phyloP scores from a whole-genome alignment of 2,888 invertebrate species.

The Sphecodes monilicornis region DNA sequence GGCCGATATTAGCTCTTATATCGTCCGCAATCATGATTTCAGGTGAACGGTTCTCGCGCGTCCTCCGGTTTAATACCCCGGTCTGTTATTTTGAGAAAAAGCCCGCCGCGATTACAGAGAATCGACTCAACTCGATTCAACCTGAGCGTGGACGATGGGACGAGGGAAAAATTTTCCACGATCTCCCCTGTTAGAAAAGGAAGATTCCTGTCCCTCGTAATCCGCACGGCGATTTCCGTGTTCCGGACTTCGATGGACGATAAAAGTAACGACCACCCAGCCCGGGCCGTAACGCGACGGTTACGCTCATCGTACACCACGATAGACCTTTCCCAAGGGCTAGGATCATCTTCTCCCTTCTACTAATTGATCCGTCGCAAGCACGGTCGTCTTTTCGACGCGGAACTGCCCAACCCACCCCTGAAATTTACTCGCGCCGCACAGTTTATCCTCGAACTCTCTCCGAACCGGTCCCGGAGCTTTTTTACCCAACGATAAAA shows the following conservation, averaged over 20 bases:
- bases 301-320: slow-evolving; percentile 48
- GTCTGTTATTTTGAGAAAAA: slow-evolving; percentile 16
- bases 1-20: not conserved
- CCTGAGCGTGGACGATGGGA: not conserved
- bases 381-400: slow-evolving; percentile 49
- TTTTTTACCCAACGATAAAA: not conserved
- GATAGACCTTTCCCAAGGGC: slow-evolving; percentile 23
- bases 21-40: not conserved
- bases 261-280: slow-evolving; percentile 67
- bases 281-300: slow-evolving; percentile 58
- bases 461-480: not conserved
- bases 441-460: slow-evolving; percentile 38
- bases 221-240: slow-evolving; percentile 60
- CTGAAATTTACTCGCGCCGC: slow-evolving; percentile 59
- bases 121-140: not conserved
- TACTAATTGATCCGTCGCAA: slow-evolving; percentile 65
- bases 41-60: not conserved
- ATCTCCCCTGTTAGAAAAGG: slow-evolving; percentile 25
- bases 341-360: slow-evolving; percentile 33
- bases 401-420: slow-evolving; percentile 42
- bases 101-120: slow-evolving; percentile 24
- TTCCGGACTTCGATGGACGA: slow-evolving; percentile 58
- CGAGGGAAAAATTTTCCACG: slow-evolving; percentile 35
- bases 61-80: not conserved
- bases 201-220: slow-evolving; percentile 53